Percentiles rank a stretch among this genome's conserved stretches.
These are phyloP conservation scores for Nomia melanderi DNA, from an alignment of 1,140 invertebrate genomes.

Conservation along the genomic window DNA sequence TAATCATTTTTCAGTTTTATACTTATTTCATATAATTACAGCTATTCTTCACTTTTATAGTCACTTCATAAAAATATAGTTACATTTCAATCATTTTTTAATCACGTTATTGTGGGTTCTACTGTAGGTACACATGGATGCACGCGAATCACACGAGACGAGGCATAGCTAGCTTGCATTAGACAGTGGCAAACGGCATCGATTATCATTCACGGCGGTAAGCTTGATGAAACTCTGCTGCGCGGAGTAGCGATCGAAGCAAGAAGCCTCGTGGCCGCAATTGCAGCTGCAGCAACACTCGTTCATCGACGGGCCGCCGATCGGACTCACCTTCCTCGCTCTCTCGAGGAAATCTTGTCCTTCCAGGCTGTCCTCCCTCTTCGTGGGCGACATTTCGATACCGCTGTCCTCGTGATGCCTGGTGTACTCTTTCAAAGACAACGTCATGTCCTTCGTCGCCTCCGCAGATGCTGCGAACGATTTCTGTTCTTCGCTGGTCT, in stretches of 20 bases:
- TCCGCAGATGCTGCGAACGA: conserved; percentile 4
- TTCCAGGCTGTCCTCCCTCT: conserved; percentile 57
- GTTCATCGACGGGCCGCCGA: conserved; percentile 28
- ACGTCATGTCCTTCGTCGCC: conserved; percentile 10
- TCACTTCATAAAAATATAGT: no score
- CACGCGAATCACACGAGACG: neutral
- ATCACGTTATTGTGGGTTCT: no score
- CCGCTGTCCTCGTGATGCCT: conserved; percentile 61
- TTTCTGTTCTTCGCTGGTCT: conserved; percentile 28
- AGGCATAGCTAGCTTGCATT: conserved; percentile 39
- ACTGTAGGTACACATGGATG: neutral
- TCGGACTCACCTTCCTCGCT: conserved; percentile 77
- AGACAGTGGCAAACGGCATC: conserved; percentile 21
- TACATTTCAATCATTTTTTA: no score
- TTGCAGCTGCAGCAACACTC: conserved; percentile 37
- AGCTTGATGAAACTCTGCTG: conserved; percentile 32
- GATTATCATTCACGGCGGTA: conserved; percentile 38
- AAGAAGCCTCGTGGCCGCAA: conserved; percentile 17
- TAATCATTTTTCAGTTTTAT: no score
- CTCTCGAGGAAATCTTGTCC: conserved; percentile 71
- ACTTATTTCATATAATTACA: no score
- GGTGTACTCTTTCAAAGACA: conserved; percentile 45
- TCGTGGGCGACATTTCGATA: conserved; percentile 64
- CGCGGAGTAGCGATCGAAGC: conserved; percentile 18
- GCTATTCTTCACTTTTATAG: no score